phyloP scores from a whole-genome alignment of 2,888 invertebrate species.

The Limnephilus auricula region DNA sequence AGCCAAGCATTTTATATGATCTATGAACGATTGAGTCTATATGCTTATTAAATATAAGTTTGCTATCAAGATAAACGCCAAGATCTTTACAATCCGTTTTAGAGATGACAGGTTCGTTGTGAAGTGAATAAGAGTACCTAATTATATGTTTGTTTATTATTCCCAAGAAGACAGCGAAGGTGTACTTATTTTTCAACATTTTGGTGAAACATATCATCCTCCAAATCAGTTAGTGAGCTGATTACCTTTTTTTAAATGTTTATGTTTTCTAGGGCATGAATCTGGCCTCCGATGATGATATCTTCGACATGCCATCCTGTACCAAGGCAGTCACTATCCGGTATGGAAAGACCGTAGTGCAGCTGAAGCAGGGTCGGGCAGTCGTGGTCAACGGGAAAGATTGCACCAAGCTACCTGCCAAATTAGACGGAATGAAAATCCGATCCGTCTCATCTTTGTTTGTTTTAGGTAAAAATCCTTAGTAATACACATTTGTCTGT shows the following conservation, averaged over 20 bases:
- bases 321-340: conserved; percentile 87
- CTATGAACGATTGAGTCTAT: too few species aligned
- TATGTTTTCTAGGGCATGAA: conserved; percentile 78
- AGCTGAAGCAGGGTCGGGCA: conserved; percentile 86
- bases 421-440: conserved; percentile 80
- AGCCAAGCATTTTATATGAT: too few species aligned
- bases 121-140: too few species aligned
- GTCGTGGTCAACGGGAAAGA: conserved; percentile 85
- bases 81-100: too few species aligned
- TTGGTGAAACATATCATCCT: too few species aligned
- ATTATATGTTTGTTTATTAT: too few species aligned
- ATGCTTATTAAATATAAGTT: too few species aligned
- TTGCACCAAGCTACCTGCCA: conserved; percentile 80
- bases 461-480: conserved; percentile 77
- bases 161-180: too few species aligned
- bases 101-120: too few species aligned
- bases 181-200: too few species aligned
- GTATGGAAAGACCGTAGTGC: conserved; percentile 78
- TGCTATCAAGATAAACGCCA: too few species aligned
- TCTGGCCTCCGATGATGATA: conserved; percentile 78
- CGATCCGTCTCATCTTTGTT: conserved; percentile 88
- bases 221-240: too few species aligned
- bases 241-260: not conserved
- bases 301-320: conserved; percentile 83
- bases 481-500: not conserved